Evolutionary conservation across 1,140 invertebrate species (phyloP).

Genomic region (Maconellicoccus hirsutus): DNA sequence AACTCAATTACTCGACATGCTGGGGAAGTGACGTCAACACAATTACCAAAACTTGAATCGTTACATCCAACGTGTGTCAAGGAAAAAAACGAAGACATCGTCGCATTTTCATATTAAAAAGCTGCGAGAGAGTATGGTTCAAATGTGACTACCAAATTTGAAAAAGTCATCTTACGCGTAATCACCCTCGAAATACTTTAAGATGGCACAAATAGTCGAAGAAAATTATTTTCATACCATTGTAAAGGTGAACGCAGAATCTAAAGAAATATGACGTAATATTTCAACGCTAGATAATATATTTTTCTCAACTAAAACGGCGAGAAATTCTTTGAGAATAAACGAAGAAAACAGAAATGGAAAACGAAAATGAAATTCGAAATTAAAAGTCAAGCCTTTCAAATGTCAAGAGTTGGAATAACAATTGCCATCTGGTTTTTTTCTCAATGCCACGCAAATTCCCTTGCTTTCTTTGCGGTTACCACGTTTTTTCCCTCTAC

Average conservation of each 20-base stretch:
- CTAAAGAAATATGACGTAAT: constrained; percentile 1
- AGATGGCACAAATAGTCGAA: neutral
- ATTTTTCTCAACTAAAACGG: neutral
- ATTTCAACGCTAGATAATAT: constrained; percentile 5
- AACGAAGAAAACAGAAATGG: constrained; percentile 8
- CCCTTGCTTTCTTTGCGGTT: neutral
- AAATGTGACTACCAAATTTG: neutral
- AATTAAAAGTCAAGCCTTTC: constrained; percentile 9
- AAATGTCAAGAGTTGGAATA: constrained; percentile 7
- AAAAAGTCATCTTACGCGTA: neutral
- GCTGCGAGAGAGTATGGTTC: neutral
- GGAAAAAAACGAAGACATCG: neutral
- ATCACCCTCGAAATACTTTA: neutral
- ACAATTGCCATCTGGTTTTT: constrained; percentile 8
- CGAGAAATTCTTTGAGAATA: constrained; percentile 5
- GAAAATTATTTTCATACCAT: neutral
- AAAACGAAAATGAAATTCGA: constrained; percentile 9
- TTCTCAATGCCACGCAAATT: constrained; percentile 3
- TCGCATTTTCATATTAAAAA: neutral
- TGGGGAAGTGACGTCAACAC: too few species aligned
- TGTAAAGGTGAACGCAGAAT: neutral
- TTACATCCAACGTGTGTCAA: too few species aligned
- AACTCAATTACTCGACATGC: too few species aligned
- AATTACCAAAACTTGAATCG: too few species aligned
- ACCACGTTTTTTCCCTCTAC: neutral